A percentile compares a stretch with the other conserved stretches of the same genome.
Evolutionary conservation across 1,140 invertebrate species (phyloP).

Genomic region (Drosophila oshimai): DNA sequence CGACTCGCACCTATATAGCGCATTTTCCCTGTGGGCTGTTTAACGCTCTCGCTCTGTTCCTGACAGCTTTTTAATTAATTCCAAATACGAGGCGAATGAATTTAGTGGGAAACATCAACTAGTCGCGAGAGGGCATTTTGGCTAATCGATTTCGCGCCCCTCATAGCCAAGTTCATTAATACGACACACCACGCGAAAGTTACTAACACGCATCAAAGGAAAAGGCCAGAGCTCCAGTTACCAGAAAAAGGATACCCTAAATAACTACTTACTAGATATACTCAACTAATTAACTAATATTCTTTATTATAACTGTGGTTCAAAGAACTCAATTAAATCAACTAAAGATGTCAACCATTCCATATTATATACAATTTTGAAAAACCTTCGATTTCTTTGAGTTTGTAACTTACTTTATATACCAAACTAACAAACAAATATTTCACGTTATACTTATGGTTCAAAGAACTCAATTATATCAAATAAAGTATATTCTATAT

Average conservation of each 20-base stretch:
- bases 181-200: slow-evolving; percentile 25
- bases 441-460: too few species aligned
- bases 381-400: too few species aligned
- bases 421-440: too few species aligned
- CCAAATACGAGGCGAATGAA: slow-evolving; percentile 20
- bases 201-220: slow-evolving; percentile 34
- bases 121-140: slow-evolving; percentile 31
- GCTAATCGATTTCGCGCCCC: slow-evolving; percentile 47
- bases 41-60: slow-evolving; percentile 17
- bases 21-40: not conserved
- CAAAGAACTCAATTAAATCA: too few species aligned
- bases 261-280: too few species aligned
- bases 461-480: too few species aligned
- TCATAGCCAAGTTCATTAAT: slow-evolving; percentile 54
- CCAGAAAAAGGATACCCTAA: not conserved
- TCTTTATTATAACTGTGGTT: too few species aligned
- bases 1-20: slow-evolving; percentile 1
- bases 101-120: slow-evolving; percentile 36
- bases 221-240: not conserved
- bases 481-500: too few species aligned
- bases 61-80: slow-evolving; percentile 78
- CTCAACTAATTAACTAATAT: too few species aligned
- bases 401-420: too few species aligned
- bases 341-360: too few species aligned
- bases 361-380: too few species aligned